Base-by-base conservation (phyloP, 2,797 vertebrate species). In the Tenualosa thibaudeaui region DNA sequence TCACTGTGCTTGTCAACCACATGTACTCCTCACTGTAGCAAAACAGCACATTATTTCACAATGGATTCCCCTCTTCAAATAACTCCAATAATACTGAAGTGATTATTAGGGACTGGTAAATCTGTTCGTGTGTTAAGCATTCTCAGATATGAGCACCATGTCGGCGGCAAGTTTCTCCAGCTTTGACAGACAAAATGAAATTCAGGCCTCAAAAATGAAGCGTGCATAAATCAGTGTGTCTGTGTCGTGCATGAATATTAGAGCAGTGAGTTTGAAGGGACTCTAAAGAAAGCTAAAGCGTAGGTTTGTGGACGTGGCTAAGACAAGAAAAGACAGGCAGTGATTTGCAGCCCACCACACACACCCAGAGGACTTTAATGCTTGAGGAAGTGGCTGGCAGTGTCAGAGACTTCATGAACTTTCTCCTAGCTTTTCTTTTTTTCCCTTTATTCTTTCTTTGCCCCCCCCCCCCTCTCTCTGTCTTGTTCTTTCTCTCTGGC, bases 371-470 rank as follows among this genome's bases (percentile, higher is more conserved):
- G 71, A 78, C 5, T 46, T 78, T 8, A 43, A 22, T 13, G 13
- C n/a, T 6, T 43, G 51, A 26, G 54, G 81, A 49, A 62, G 43
- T 82, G 54, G 56, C 51, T 62, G 62, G 31, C 51, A 1, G 15
- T 50, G 71, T 50, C 26, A 17, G 15, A 51, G 37, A 40, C 84
- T 56, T 87, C 56, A 37, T 24, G 43, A 83, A 81, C 75, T 81
- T 82, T 71, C 82, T 13, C 2, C 37, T 24, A 53, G 82, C 85
- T 56, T 51, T 51, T 51, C 50, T 51, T 51, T 51, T 2, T 60
- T 22, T 68, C 54, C 84, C 81, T 85, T 81, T 84, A 40, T 60
- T 86, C 60, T 22, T 24, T 62, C 5, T 49, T 54, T 62, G 17
- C 22, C 54, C 62, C 83, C 75, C 71, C 12, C 19, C 3, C 68